A percentile compares a stretch with the other conserved stretches of the same genome.
Conservation (phyloP, 2,888 invertebrate species). For the Athetis lepigone region DNA sequence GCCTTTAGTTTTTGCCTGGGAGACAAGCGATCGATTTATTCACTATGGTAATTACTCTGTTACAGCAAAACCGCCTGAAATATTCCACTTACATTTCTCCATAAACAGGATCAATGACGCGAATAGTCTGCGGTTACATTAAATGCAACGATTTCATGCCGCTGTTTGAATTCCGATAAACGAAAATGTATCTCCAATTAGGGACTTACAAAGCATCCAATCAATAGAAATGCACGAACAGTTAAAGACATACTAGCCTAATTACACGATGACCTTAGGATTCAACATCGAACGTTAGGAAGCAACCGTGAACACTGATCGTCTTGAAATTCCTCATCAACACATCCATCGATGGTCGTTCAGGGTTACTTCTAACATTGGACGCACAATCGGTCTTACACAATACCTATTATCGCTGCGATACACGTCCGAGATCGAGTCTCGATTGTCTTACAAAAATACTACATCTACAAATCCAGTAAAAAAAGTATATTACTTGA, state of each 20-base stretch:
- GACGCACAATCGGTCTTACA: slow-evolving; percentile 77
- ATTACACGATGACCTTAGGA: slow-evolving; percentile 76
- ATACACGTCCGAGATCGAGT: slow-evolving; percentile 87
- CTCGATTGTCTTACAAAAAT: slow-evolving; percentile 87
- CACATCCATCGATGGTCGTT: slow-evolving; percentile 52
- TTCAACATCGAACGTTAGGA: slow-evolving; percentile 74
- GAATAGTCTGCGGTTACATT: slow-evolving; percentile 44
- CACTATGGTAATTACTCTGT: slow-evolving; percentile 38
- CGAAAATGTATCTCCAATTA: slow-evolving; percentile 47
- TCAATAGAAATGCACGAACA: slow-evolving; percentile 81
- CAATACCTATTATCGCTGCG: slow-evolving; percentile 89
- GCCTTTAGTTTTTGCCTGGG: slow-evolving; percentile 32
- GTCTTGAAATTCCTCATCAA: slow-evolving; percentile 43
- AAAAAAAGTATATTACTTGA: slow-evolving; percentile 88
- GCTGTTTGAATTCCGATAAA: slow-evolving; percentile 39
- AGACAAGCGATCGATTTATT: slow-evolving; percentile 43
- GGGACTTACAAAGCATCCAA: slow-evolving; percentile 79
- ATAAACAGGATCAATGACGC: slow-evolving; percentile 42
- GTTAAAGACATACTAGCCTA: slow-evolving; percentile 80
- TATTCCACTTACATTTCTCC: slow-evolving; percentile 38
- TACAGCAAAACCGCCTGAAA: slow-evolving; percentile 41
- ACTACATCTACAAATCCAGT: slow-evolving; percentile 88
- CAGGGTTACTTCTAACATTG: slow-evolving; percentile 77
- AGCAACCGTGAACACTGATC: slow-evolving; percentile 69
- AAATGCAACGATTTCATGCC: slow-evolving; percentile 50